Base-by-base conservation (phyloP, 1,140 invertebrate species). In the Rhyzopertha dominica region DNA sequence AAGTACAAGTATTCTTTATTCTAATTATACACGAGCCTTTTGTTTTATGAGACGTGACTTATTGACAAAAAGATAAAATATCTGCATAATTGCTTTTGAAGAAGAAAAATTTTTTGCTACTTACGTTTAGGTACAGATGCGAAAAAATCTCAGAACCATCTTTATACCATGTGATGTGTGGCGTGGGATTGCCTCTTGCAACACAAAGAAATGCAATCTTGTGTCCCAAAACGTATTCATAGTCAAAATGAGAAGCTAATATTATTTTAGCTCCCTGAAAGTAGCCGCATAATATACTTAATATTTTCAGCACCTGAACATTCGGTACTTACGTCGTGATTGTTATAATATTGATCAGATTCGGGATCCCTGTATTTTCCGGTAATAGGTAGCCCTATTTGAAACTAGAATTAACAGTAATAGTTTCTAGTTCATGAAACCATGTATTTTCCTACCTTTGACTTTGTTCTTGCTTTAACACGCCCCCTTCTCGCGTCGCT, bases 161-260 rank as follows among this genome's bases (percentile, higher is more conserved):
- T 67, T 94, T 94, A 62, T 88, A 92, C 90, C 90, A 93, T 5
- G 88, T 92, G 25, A 93, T 90, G 22, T 89, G 84, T 0, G 88
- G 88, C 30, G 87, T 71, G 2, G 90, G 90, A 46, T 78, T 80
- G 10, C 90, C 90, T 61, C 81, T 82, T 1, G 90, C 90, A 10
- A 88, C 82, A 63, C 91, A 95, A 12, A 94, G 70, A 58, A 95
- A 94, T 1, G 84, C 85, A 38, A 95, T 92, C 70, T 94, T 95
- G 66, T 94, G 90, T 4, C 91, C 91, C 49, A 95, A 64, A 22
- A 89, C 85, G 68, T 93, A 95, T 76, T 93, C 89, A 70, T 87
- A 82, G 71, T 94, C 90, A 69, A 94, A 95, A 67, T 94, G 90
- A 1, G 90, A 93, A 3, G 88, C 84, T 40, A 88, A 74, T n/a